Conservation (phyloP, 1,140 invertebrate genomes). For the Macrostomum lignano region DNA sequence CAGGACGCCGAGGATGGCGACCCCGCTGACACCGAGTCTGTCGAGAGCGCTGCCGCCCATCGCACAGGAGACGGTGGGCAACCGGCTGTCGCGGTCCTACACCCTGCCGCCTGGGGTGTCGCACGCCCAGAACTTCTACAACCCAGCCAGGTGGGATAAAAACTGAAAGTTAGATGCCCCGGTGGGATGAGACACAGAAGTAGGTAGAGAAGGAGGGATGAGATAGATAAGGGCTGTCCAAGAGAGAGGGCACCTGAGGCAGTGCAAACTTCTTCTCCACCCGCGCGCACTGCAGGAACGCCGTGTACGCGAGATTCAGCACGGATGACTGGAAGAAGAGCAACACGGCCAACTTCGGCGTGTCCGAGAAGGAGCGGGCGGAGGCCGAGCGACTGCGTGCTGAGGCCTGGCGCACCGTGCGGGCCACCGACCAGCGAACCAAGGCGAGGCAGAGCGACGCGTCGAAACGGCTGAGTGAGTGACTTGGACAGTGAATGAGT, state of each 20-base stretch:
- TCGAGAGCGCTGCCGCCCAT: no score
- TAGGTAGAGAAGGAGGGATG: no score
- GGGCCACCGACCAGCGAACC: conserved; percentile 23
- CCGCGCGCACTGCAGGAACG: conserved; percentile 12
- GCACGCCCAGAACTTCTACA: conserved; percentile 1
- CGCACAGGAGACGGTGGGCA: no score
- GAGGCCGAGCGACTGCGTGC: conserved; percentile 40
- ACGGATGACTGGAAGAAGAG: conserved; percentile 62
- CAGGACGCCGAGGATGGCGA: no score
- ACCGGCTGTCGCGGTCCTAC: no score
- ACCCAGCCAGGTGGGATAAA: conserved; percentile 1
- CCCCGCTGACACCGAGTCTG: no score
- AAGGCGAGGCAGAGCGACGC: conserved; percentile 22
- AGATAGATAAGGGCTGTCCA: background rate
- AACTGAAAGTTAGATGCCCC: background rate
- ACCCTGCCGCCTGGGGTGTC: no score
- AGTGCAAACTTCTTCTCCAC: background rate
- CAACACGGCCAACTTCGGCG: conserved; percentile 48
- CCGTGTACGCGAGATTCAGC: conserved; percentile 36
- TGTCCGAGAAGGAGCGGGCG: conserved; percentile 49
- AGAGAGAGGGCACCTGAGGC: background rate
- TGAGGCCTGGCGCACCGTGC: conserved; percentile 22
- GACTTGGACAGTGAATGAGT: no score
- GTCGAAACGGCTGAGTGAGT: conserved; percentile 21
- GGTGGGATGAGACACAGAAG: no score